Conservation (phyloP, 1,140 invertebrate genomes). For the Drosophila insularis region DNA sequence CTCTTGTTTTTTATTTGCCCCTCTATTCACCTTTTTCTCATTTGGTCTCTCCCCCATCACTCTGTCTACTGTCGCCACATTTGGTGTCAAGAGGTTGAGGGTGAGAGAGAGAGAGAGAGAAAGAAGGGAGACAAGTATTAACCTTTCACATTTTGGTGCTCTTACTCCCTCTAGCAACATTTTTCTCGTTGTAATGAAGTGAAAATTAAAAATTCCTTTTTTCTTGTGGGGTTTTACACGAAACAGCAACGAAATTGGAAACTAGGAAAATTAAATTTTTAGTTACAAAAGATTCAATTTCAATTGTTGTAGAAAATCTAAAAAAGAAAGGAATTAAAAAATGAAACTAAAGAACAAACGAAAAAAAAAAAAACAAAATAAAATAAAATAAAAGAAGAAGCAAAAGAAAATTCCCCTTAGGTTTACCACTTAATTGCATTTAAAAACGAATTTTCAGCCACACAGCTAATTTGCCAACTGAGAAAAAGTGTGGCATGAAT, state of each 20-base stretch:
- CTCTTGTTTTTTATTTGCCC: not conserved
- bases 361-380: not conserved
- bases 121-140: constrained; percentile 29
- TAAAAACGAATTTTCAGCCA: constrained; percentile 59
- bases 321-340: not conserved
- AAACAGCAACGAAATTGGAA: not conserved
- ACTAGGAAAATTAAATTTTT: constrained; percentile 10
- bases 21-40: constrained; percentile 3
- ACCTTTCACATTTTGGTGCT: constrained; percentile 59
- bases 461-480: constrained; percentile 75
- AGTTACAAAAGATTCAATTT: constrained; percentile 13
- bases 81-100: not conserved
- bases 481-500: constrained; percentile 77
- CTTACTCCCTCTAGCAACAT: not conserved
- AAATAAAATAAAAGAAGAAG: not conserved
- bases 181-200: constrained; percentile 59
- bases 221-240: not conserved
- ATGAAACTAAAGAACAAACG: not conserved
- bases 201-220: constrained; percentile 73
- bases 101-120: constrained; percentile 2
- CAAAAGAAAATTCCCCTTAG: constrained; percentile 4
- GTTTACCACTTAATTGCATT: constrained; percentile 76
- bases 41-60: not conserved
- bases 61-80: not conserved
- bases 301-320: not conserved